These are phyloP conservation scores for Meliscaeva auricollis DNA, from an alignment of 2,888 invertebrate genomes.

Conservation along the genomic window DNA sequence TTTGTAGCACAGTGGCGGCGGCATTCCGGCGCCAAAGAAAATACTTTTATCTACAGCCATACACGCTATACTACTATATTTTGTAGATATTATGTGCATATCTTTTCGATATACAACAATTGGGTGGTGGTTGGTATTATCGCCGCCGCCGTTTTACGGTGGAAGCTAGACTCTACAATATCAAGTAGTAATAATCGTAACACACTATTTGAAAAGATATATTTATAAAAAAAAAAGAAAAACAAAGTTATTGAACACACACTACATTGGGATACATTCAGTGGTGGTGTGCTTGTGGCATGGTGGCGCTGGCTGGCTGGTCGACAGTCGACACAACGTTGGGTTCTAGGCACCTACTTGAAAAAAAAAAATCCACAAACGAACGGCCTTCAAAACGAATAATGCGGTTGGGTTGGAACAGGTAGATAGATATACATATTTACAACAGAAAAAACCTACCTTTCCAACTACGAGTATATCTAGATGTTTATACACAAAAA, in stretches of 20 bases:
- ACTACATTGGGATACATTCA: conserved; percentile 7
- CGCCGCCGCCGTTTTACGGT: conserved; percentile 7
- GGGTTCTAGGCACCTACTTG: conserved; percentile 29
- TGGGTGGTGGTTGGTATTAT: conserved; percentile 47
- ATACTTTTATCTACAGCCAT: conserved; percentile 62
- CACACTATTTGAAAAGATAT: conserved; percentile 52
- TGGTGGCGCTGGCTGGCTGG: conserved; percentile 28
- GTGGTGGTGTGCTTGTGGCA: conserved; percentile 12
- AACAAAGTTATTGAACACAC: conserved; percentile 41
- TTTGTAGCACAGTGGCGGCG: conserved; percentile 66
- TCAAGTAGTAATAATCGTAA: conserved; percentile 63
- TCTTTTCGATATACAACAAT: conserved; percentile 45
- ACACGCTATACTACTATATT: conserved; percentile 22
- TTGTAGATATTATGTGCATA: conserved; percentile 39
- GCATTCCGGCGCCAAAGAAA: conserved; percentile 75
- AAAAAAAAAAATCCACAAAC: conserved; percentile 48
- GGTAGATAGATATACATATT: conserved; percentile 1
- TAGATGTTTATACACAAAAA: neutral
- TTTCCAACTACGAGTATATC: conserved; percentile 1
- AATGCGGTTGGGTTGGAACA: conserved; percentile 62
- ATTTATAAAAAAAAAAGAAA: conserved; percentile 5
- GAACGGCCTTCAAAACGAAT: conserved; percentile 74
- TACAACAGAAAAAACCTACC: neutral
- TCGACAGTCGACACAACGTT: conserved; percentile 28
- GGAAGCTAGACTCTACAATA: conserved; percentile 43